Conservation (phyloP, 2,888 invertebrate species). For the Drosophila robusta region DNA sequence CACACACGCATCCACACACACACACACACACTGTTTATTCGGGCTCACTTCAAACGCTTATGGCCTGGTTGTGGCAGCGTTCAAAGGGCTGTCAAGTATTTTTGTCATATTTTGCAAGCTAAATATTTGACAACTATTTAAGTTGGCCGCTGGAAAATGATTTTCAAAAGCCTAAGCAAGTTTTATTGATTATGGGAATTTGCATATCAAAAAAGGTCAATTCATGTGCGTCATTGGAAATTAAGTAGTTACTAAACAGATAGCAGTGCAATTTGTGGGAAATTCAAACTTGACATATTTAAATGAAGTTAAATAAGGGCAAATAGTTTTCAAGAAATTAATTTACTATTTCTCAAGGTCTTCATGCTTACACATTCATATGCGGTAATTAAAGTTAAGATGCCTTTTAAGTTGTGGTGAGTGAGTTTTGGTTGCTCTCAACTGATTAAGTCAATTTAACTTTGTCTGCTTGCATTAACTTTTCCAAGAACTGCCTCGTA, state of each 20-base stretch:
- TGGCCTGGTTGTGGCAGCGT: slow-evolving; percentile 26
- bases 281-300: no score
- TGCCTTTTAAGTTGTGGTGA: neutral
- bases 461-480: neutral
- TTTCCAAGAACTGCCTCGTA: neutral
- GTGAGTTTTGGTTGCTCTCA: no score
- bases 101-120: slow-evolving; percentile 47
- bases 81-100: slow-evolving; percentile 47
- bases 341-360: no score
- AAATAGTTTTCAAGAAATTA: no score
- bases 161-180: slow-evolving; percentile 12
- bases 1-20: neutral
- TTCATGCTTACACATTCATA: neutral
- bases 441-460: neutral
- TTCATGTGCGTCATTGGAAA: neutral
- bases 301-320: no score
- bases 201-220: neutral
- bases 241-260: neutral
- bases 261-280: no score
- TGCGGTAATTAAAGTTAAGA: neutral
- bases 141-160: neutral
- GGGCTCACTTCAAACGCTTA: slow-evolving; percentile 19
- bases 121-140: slow-evolving; percentile 24
- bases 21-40: neutral
- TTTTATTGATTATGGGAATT: slow-evolving; percentile 10